phyloP scores from a whole-genome alignment of 2,797 vertebrate genomes.

The Amphiprion clarkii region DNA sequence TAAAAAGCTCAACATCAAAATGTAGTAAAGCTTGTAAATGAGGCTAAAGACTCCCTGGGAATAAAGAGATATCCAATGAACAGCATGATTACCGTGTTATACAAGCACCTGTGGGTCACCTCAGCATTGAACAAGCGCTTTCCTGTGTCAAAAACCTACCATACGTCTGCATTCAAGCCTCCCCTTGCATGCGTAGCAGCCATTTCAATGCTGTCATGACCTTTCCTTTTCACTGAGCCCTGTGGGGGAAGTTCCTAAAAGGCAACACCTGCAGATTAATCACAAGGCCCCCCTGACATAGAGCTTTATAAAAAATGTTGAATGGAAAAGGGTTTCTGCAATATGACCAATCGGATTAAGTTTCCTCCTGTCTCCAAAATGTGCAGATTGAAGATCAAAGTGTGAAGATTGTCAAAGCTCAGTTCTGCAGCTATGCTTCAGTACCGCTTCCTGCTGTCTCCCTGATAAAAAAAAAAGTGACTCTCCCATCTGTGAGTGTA shows the following conservation, averaged over 20 bases:
- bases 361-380: conserved; percentile 40
- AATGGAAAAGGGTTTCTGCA: conserved; percentile 36
- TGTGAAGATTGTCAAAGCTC: conserved; percentile 42
- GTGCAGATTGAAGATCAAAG: conserved; percentile 57
- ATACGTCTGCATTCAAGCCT: conserved; percentile 60
- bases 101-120: conserved; percentile 50
- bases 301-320: conserved; percentile 32
- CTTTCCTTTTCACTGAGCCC: conserved; percentile 45
- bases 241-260: conserved; percentile 37
- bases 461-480: conserved; percentile 46
- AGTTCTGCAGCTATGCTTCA: conserved; percentile 41
- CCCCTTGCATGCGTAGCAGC: conserved; percentile 39
- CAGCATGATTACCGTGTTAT: conserved; percentile 51
- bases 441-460: conserved; percentile 29
- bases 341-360: conserved; percentile 47
- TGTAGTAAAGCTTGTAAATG: conserved; percentile 30
- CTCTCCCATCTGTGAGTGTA: conserved; percentile 27
- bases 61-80: conserved; percentile 31
- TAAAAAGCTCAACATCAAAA: conserved; percentile 28
- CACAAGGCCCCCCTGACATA: conserved; percentile 42
- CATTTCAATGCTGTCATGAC: conserved; percentile 42
- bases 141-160: conserved; percentile 44
- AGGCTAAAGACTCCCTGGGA: conserved; percentile 32
- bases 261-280: conserved; percentile 68
- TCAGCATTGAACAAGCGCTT: conserved; percentile 5